phyloP scores from a whole-genome alignment of 2,797 vertebrate species.

The Lophotriccus pileatus region DNA sequence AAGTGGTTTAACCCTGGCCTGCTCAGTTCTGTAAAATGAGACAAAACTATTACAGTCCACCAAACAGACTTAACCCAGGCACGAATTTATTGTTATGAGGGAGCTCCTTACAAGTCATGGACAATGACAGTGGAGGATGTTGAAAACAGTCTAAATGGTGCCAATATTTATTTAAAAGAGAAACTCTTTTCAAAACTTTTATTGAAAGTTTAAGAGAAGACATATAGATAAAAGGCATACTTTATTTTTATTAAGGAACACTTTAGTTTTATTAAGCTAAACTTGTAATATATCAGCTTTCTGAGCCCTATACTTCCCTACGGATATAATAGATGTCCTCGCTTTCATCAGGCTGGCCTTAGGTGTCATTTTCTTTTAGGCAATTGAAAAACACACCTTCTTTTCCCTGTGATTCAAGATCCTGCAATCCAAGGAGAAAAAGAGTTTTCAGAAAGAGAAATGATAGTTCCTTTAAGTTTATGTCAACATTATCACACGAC shows the following conservation, averaged over 20 bases:
- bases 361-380: neutral
- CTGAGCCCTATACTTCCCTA: neutral
- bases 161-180: neutral
- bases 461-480: constrained; percentile 19
- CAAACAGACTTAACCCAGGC: neutral
- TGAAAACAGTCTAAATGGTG: neutral
- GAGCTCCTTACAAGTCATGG: neutral
- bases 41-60: neutral
- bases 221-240: neutral
- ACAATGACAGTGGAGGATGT: neutral
- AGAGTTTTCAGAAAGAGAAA: constrained; percentile 26
- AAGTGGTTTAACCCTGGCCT: neutral
- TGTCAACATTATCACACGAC: constrained; percentile 18
- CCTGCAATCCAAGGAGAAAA: neutral
- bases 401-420: neutral
- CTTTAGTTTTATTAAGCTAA: neutral
- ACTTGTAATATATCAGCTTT: neutral
- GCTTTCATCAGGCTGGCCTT: neutral
- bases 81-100: neutral
- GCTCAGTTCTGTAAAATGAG: neutral
- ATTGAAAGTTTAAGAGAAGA: neutral
- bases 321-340: neutral
- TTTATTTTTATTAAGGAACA: neutral
- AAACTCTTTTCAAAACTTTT: neutral
- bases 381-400: neutral